A percentile compares a stretch with the other conserved stretches of the same genome.
These are phyloP conservation scores for Actenoides lindsayi DNA, from an alignment of 2,113 vertebrate genomes.

Conservation along the genomic window DNA sequence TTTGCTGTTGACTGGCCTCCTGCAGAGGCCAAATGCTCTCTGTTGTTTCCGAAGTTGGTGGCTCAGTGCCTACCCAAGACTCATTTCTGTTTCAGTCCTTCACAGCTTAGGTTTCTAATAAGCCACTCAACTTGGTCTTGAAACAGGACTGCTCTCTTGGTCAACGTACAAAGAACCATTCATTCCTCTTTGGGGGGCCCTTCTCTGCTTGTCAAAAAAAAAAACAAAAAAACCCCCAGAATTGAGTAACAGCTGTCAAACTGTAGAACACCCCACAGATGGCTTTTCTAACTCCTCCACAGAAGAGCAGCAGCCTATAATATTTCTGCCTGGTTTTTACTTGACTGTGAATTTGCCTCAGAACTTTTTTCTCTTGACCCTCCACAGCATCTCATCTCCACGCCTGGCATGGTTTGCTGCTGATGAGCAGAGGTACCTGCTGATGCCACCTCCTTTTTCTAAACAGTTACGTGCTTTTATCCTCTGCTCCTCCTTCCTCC, in stretches of 20 bases:
- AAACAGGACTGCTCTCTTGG: not conserved
- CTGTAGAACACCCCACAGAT: not conserved
- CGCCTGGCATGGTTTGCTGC: not conserved
- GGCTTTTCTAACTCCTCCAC: not conserved
- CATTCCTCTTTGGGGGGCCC: not conserved
- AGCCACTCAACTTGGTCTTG: not conserved
- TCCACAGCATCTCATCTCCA: not conserved
- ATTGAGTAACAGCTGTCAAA: not conserved
- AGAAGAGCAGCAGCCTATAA: not conserved
- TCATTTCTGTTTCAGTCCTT: not conserved
- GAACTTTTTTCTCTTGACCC: not conserved
- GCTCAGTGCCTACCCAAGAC: not conserved
- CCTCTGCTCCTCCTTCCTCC: not conserved
- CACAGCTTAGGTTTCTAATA: not conserved
- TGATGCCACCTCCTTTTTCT: not conserved
- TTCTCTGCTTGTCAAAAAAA: not conserved
- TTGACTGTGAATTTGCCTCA: not conserved
- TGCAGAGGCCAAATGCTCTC: not conserved
- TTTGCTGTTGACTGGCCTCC: not conserved
- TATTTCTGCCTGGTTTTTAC: not conserved
- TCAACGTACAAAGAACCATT: not conserved
- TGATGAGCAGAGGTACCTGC: not conserved
- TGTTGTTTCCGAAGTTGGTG: conserved; percentile 5
- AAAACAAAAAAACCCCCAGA: not conserved
- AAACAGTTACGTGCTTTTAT: not conserved